A percentile compares a stretch with the other conserved stretches of the same genome.
Conservation (phyloP, 2,113 vertebrate genomes). For the Myotis brandtii region DNA sequence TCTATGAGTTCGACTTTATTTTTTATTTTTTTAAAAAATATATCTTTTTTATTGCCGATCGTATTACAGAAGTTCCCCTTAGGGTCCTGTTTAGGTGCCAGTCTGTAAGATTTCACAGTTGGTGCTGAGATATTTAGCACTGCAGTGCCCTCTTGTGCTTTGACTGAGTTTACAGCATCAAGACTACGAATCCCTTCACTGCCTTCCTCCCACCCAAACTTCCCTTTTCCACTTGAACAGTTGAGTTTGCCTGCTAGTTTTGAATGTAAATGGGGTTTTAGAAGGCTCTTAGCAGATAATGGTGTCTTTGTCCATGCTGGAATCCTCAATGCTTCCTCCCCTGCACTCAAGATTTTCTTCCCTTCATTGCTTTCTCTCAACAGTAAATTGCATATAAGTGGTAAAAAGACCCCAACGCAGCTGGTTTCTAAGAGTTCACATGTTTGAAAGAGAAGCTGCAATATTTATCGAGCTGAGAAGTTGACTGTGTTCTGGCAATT, state of each 20-base stretch:
- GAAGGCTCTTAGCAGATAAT: slow-evolving; percentile 61
- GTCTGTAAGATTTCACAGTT: fast-evolving
- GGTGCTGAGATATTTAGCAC: slow-evolving; percentile 41
- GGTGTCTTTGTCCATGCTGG: slow-evolving; percentile 43
- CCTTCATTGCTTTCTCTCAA: slow-evolving; percentile 40
- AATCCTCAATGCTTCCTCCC: slow-evolving; percentile 32
- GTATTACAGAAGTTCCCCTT: neutral
- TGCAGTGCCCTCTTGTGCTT: slow-evolving; percentile 84
- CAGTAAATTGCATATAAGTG: slow-evolving; percentile 42
- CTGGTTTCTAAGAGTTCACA: slow-evolving; percentile 22
- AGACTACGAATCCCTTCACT: neutral
- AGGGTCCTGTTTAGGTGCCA: neutral
- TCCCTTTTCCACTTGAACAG: neutral
- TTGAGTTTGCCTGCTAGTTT: slow-evolving; percentile 33
- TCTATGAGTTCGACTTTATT: neutral
- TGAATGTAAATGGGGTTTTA: slow-evolving; percentile 70
- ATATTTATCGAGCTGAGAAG: slow-evolving; percentile 27
- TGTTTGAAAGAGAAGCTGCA: neutral
- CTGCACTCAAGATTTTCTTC: slow-evolving; percentile 4
- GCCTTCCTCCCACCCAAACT: neutral
- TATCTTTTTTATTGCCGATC: too few relatives aligned
- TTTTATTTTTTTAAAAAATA: too few relatives aligned
- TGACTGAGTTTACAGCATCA: neutral
- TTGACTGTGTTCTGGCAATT: neutral
- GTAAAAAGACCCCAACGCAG: slow-evolving; percentile 1